Evolutionary conservation across 2,888 invertebrate genomes (phyloP), one percentile per base, ranked within the genome.

Genomic region (Notodonta dromedarius): DNA sequence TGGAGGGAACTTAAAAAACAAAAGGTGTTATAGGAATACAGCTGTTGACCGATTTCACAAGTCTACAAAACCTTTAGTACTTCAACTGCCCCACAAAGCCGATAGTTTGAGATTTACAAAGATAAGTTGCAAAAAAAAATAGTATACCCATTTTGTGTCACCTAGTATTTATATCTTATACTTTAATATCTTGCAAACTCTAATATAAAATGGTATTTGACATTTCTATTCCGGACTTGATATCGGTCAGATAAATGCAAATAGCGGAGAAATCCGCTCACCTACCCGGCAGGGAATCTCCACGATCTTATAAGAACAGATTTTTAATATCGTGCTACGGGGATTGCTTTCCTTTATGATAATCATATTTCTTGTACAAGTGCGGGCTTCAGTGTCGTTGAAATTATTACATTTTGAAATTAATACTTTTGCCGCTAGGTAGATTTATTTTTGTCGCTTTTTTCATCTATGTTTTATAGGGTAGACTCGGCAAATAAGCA

Each of bases 261-360:
- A 77, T 77, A 74, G 69, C 64, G 60, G 69, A 69, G 66, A 60
- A 70, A 70, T 63, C 62, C 56, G 62, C 67, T 65, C 69, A 63
- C 62, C 57, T 63, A 56, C 62, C 52, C 56, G 53, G 57, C 60
- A 48, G 50, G 60, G 65, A 69, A 70, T 57, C 66, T 16, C 35
- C 42, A 60, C 55, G 59, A 55, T 60, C 64, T 60, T 63, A 60
- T 52, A 60, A 46, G 64, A 61, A 65, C 52, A 62, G 50, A 69
- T 62, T 71, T 24, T 71, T 69, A 69, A 71, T 67, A 73, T 66
- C 59, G 58, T 40, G 42, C 32, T 24, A 58, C 8, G 55, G 59
- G 42, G 32, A 68, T 66, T 60, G 57, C 50, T 67, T 66, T 59
- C 56, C 48, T 59, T 16, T 59, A n/a, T 13, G 5, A 42, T 4